Conservation (phyloP, 2,797 vertebrate genomes). For the Gambelia wislizenii region DNA sequence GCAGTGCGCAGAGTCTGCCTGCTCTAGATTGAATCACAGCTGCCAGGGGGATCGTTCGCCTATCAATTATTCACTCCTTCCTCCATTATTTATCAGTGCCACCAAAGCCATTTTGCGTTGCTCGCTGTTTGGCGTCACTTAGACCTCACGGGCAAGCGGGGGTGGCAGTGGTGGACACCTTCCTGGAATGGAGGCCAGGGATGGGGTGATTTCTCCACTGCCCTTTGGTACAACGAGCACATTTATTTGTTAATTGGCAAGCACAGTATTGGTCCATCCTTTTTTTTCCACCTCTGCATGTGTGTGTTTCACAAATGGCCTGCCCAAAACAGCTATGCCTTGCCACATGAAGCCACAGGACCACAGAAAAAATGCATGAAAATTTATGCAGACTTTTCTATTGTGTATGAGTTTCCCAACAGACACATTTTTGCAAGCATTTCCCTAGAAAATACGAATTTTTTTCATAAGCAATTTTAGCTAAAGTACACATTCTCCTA, state of each 20-base stretch:
- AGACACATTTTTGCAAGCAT: too few relatives aligned
- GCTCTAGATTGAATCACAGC: neutral
- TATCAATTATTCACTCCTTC: neutral
- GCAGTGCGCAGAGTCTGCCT: neutral
- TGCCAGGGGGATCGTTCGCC: neutral
- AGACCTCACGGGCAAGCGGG: too few relatives aligned
- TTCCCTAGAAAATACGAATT: too few relatives aligned
- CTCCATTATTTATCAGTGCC: neutral
- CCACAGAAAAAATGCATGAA: too few relatives aligned
- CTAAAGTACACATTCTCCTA: too few relatives aligned
- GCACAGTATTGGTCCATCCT: too few relatives aligned
- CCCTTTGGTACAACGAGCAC: too few relatives aligned
- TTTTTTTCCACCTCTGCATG: neutral
- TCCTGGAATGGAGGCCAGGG: neutral
- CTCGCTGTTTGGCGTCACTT: neutral
- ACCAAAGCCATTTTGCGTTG: neutral
- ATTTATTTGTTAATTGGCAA: too few relatives aligned
- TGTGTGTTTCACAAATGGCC: too few relatives aligned
- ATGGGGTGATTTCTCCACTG: neutral
- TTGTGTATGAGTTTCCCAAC: neutral
- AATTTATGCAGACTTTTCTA: neutral
- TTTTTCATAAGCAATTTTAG: too few relatives aligned
- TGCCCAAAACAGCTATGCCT: too few relatives aligned
- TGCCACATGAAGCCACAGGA: too few relatives aligned
- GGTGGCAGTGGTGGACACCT: neutral